Base-by-base conservation (phyloP, 2,797 vertebrate genomes). In the Cynodonichthys magdalenae region DNA sequence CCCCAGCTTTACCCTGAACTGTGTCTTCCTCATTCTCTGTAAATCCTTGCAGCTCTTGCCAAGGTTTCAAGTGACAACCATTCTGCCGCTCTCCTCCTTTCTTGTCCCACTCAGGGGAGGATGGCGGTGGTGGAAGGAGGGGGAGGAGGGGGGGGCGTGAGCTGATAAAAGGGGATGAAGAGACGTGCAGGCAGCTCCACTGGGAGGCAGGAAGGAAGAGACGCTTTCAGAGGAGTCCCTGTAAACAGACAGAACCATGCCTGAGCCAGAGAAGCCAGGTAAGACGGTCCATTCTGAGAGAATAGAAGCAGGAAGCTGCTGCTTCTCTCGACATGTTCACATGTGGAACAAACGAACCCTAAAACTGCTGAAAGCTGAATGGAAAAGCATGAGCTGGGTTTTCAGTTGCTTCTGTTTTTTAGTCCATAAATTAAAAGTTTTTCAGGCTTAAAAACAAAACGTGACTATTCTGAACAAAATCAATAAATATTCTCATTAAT, bases 211-310 rank as follows among this genome's bases (percentile, higher is more conserved):
- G 60, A 78, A 86, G 76, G 85, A 83, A 69, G 74, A 69, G 73
- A 81, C 72, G 17, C 80, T 64, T 65, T 75, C 20, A 77, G 74
- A 87, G 86, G 84, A 88, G 56, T 80, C 80, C 41, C 63, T 68
- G 31, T 84, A 83, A 78, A 80, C 71, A 75, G 66, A 79, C 79
- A 46, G 48, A 90, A 85, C 87, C 80, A 94, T 94, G 93, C 92
- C 93, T 67, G 92, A 91, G 79, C 86, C 87, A 44, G 72, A 90
- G 90, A 90, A 89, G 69, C 57, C 92, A 92, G 93, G 93, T 94
- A 92, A 86, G 90, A 1, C 11, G 69, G 54, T 73, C 46, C 73
- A 41, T 54, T 53, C 67, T 63, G 55, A 8, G 19, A 45, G 44
- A 58, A 71, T 57, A 41, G 15, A 15, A 11, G 1, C 3, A 29